These are phyloP conservation scores for Liparis tanakae DNA, from an alignment of 2,797 vertebrate species.

Conservation along the genomic window DNA sequence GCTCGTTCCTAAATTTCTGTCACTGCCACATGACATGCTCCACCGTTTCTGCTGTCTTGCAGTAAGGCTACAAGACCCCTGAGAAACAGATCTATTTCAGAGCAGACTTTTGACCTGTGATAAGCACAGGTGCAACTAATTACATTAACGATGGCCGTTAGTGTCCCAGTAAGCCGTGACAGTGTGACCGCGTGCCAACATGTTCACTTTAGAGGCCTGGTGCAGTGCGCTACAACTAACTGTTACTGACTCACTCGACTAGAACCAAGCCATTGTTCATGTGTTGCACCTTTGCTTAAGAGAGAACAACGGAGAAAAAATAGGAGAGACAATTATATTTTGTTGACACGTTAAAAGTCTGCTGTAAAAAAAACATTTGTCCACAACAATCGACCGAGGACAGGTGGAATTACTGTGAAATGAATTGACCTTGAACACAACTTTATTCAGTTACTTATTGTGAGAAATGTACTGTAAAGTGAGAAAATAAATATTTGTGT, in stretches of 20 bases:
- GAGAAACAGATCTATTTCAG: not conserved
- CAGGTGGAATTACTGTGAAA: not conserved
- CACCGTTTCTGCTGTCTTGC: no score
- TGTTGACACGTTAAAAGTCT: not conserved
- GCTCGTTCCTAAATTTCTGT: no score
- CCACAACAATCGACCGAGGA: not conserved
- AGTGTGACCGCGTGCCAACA: not conserved
- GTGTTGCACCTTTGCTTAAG: not conserved
- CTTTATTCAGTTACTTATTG: not conserved
- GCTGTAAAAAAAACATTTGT: not conserved
- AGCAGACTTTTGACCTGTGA: not conserved
- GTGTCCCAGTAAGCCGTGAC: not conserved
- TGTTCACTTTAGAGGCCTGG: not conserved
- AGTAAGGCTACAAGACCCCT: not conserved
- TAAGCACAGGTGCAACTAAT: not conserved
- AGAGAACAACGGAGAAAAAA: no score
- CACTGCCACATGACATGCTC: no score
- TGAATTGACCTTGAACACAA: no score
- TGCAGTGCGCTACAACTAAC: not conserved
- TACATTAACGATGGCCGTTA: not conserved
- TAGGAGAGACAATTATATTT: no score
- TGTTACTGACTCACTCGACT: not conserved
- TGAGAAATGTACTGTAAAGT: not conserved
- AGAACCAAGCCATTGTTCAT: not conserved
- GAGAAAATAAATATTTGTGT: not conserved